Evolutionary conservation across 2,113 vertebrate species (phyloP).

Genomic region (Plectropomus leopardus): DNA sequence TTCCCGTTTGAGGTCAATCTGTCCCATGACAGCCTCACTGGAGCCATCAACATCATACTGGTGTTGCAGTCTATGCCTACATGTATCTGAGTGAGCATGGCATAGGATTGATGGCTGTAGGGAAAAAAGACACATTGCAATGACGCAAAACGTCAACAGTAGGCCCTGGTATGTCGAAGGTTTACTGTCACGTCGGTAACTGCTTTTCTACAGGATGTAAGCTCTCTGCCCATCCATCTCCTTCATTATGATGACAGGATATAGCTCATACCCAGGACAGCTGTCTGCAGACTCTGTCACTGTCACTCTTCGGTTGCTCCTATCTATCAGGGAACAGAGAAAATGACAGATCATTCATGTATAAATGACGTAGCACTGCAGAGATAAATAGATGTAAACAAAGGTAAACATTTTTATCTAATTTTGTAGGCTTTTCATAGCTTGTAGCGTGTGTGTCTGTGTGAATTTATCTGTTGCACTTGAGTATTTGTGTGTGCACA

Average conservation of each 20-base stretch:
- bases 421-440: constrained; percentile 14
- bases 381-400: constrained; percentile 40
- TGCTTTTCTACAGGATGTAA: constrained; percentile 10
- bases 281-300: constrained; percentile 52
- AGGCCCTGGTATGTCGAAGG: not conserved
- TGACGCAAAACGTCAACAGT: not conserved
- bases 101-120: constrained; percentile 15
- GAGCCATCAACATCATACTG: not conserved
- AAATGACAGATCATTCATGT: constrained; percentile 55
- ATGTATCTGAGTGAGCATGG: constrained; percentile 7
- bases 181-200: constrained; percentile 35
- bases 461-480: not conserved
- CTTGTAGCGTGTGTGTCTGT: not conserved
- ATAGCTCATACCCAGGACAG: constrained; percentile 46
- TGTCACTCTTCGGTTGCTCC: no score
- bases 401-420: constrained; percentile 15
- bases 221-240: constrained; percentile 34
- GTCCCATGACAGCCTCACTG: constrained; percentile 34
- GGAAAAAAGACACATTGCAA: not conserved
- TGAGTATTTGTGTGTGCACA: not conserved
- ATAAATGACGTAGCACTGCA: constrained; percentile 21
- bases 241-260: constrained; percentile 41
- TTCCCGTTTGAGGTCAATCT: constrained; percentile 57
- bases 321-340: no score
- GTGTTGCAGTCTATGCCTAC: not conserved